Evolutionary conservation across 2,888 invertebrate genomes (phyloP).

Genomic region (Lydus trimaculatus): DNA sequence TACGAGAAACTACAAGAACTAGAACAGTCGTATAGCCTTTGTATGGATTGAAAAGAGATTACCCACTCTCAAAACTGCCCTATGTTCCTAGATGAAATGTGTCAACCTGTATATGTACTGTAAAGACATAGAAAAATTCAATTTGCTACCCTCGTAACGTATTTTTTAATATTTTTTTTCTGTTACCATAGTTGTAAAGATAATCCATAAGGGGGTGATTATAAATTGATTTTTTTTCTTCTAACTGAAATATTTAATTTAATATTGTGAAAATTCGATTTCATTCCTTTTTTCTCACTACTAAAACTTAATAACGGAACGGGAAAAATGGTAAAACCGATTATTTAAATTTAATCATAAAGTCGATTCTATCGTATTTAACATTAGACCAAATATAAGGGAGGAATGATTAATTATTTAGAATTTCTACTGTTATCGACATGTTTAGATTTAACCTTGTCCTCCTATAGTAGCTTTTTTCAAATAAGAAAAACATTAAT

Average conservation of each 20-base stretch:
- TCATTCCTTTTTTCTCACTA: background rate
- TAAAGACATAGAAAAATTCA: slow-evolving; percentile 16
- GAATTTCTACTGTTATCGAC: slow-evolving; percentile 25
- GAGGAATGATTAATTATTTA: slow-evolving; percentile 24
- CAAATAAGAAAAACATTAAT: slow-evolving; percentile 27
- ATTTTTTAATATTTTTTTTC: slow-evolving; percentile 21
- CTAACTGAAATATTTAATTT: background rate
- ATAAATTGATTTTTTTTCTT: slow-evolving; percentile 11
- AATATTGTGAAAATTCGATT: background rate
- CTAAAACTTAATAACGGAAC: background rate
- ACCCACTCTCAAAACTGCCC: too few relatives aligned
- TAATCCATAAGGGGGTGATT: background rate
- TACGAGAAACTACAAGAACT: too few relatives aligned
- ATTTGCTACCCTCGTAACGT: slow-evolving; percentile 16
- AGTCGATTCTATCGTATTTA: slow-evolving; percentile 3
- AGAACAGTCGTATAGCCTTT: too few relatives aligned
- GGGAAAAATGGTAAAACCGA: background rate
- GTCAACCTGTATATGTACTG: too few relatives aligned
- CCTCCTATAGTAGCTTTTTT: slow-evolving; percentile 9
- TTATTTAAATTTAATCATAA: slow-evolving; percentile 16
- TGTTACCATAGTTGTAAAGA: slow-evolving; percentile 18
- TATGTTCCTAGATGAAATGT: too few relatives aligned
- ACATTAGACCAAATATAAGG: background rate
- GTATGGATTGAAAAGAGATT: too few relatives aligned
- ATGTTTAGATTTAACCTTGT: slow-evolving; percentile 22